Evolutionary conservation across 1,140 invertebrate genomes (phyloP), one percentile per base, ranked within the genome.

Genomic region (Micrasema longulum): DNA sequence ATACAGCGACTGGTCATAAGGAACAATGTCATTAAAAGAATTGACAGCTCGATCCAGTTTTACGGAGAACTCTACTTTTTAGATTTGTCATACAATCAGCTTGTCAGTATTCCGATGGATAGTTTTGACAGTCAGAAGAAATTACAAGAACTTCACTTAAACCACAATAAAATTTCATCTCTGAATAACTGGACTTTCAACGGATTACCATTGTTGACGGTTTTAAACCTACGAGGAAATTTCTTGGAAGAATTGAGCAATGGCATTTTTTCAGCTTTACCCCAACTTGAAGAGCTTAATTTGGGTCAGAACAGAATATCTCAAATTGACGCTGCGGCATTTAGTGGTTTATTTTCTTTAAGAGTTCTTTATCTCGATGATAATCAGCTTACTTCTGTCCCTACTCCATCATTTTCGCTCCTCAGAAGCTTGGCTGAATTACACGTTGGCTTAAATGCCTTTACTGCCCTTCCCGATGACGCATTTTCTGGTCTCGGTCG

Each of bases 271-370:
- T 84, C 88, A 0, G 88, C 90, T 5, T 82, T 96, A 69, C 87
- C 87, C 0, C 91, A 90, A 75, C 83, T 97, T 43, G 92, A 95
- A 77, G 92, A 95, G 79, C 84, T 97, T 10, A 95, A 97, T 83
- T 85, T 97, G 10, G 93, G 93, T 0, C 89, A 93, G 78, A 97
- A 97, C 80, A 88, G 92, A 71, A 94, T 97, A 77, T 90, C 91
- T 11, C 88, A 88, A 76, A 91, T 97, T 11, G 92, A 95, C 77
- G 87, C 89, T 0, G 88, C 87, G 65, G 92, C 95, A 1, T 95
- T 97, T 77, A 88, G 90, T 50, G 93, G 93, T 1, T 80, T 97
- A 14, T 83, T 86, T 0, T 89, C 91, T 1, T 85, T 97, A 26
- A 84, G 93, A 55, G 91, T 93, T 0, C 83, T 97, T 0, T 92